Base-by-base conservation (phyloP, 2,888 invertebrate species). In the Alloplasta piceator region DNA sequence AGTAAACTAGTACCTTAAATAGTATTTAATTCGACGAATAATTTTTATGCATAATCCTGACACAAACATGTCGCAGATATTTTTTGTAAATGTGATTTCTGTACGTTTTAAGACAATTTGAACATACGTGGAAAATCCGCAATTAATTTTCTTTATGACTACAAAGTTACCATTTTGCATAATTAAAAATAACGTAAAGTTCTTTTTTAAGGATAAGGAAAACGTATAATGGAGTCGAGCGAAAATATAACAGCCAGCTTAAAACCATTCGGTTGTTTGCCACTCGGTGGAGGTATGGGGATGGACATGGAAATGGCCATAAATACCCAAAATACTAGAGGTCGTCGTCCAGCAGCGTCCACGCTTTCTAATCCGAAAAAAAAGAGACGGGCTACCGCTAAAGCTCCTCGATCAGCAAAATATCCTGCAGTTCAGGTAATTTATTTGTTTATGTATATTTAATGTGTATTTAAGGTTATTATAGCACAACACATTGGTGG, bases 351-450 rank as follows among this genome's bases (percentile, higher is more conserved):
- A 39, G 94, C 94, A 75, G 94, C 94, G 64, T 95, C 95, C 74
- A 95, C 96, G 84, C 96, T 96, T 85, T 95, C 96, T 86, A 97
- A 96, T 93, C 96, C 97, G 26, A 98, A 97, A 92, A 98, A 98
- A 93, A 94, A 97, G 89, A 94, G 96, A 92, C 95, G 97, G 93
- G 96, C 97, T 87, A 94, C 93, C 86, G 94, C 95, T 82, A 96
- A 95, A 91, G 95, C 95, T 58, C 95, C 95, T 88, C 95, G 95
- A 85, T 95, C 95, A 86, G 94, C 93, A 85, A 95, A 94, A 84
- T 95, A 95, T 78, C 96, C 95, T 80, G 95, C 94, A 89, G 96
- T 95, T 63, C 90, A 90, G 88, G 90, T 90, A 87, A 78, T 16
- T 9, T 26, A 36, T 5, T 5, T 48, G 78, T 16, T 9, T 26